Evolutionary conservation across 2,888 invertebrate species (phyloP), one percentile per base, ranked within the genome.

Genomic region (Lasioglossum villosulum): DNA sequence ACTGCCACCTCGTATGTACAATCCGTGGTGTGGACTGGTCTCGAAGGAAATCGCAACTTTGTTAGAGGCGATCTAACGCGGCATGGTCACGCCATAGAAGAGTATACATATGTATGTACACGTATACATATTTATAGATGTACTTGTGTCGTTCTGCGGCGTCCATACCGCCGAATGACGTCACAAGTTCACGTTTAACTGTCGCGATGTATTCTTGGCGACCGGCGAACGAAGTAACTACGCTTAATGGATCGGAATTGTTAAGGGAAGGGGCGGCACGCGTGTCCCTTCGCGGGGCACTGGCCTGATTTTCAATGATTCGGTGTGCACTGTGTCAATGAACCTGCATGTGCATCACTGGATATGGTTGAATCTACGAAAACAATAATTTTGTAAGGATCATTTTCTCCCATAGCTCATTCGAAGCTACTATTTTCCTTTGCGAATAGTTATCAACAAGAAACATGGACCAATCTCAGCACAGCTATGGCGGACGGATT

Each of bases 161-260:
- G 34, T 16, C 37, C 14, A 42, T 59, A 19, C 30, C 63, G 34
- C 73, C 70, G 39, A 27, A 52, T 30, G 73, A 72, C 74, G 76
- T 80, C 74, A 77, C 78, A 76, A 75, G 80, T 63, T 66, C 72
- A 72, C 72, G 80, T 70, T 72, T 63, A 80, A 73, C 71, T 59
- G 45, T 63, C 56, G 52, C 72, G 84, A 84, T 74, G 42, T 37
- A 72, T 74, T 81, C 80, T 78, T 74, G 63, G 16, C 81, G 75
- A 66, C 39, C n/a, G 42, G 56, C 77, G 30, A 78, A 78, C 83
- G n/a, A 68, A 37, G 72, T 75, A 83, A 83, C 86, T 83, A 86
- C 30, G 70, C 77, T 72, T 83, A 81, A 87, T 82, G 37, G 77
- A 71, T 86, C 68, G 79, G 79, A 81, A 86, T 87, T 87, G 83